Conservation (phyloP, 2,113 vertebrate species). For the Vulpes lagopus region DNA sequence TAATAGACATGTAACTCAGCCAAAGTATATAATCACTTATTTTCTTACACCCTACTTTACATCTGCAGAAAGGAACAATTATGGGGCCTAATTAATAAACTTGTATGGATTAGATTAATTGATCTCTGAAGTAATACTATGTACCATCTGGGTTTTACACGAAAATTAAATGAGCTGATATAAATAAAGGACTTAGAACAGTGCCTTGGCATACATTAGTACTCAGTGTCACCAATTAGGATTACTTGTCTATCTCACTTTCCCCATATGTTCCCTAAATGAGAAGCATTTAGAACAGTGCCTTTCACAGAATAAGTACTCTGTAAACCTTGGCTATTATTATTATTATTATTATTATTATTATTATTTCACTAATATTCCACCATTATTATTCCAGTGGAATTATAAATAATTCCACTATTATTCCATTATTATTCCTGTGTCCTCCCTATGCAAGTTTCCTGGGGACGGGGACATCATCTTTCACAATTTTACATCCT, state of each 20-base stretch:
- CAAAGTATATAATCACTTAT: neutral
- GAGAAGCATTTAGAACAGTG: neutral
- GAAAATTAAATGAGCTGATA: neutral
- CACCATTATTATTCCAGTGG: neutral
- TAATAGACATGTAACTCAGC: neutral
- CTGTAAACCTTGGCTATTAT: neutral
- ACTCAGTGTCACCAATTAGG: neutral
- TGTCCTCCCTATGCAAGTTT: neutral
- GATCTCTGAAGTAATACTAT: slow-evolving; percentile 25
- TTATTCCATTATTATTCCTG: neutral
- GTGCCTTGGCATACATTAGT: neutral
- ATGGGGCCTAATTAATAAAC: neutral
- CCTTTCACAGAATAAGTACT: neutral
- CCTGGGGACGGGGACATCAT: neutral
- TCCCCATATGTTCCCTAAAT: neutral
- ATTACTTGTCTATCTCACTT: neutral
- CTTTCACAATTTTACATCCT: neutral
- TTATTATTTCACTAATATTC: too few species aligned
- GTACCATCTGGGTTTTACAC: neutral
- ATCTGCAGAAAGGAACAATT: slow-evolving; percentile 5
- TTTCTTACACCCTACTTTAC: neutral
- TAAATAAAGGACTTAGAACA: neutral
- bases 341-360: neutral
- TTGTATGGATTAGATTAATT: neutral
- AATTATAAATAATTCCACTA: too few species aligned